phyloP scores from a whole-genome alignment of 1,140 invertebrate species.

The Hydropsyche tenuis region DNA sequence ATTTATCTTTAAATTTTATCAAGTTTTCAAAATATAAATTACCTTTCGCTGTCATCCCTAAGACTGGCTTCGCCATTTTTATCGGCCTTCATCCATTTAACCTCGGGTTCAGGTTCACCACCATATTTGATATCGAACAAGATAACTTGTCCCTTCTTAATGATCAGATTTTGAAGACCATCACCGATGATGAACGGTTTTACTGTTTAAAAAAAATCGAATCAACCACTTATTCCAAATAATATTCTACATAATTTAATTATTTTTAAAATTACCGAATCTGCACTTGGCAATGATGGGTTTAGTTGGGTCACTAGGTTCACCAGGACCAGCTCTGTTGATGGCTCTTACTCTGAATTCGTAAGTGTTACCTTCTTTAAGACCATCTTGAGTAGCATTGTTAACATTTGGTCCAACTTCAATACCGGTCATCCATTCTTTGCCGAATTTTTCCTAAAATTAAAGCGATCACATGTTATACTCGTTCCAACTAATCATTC shows the following conservation, averaged over 20 bases:
- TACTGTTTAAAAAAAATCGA: conserved; percentile 62
- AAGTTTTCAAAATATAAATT: conserved; percentile 37
- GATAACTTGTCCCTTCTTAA: conserved; percentile 93
- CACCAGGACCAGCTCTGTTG: conserved; percentile 94
- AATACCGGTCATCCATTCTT: conserved; percentile 85
- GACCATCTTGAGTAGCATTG: conserved; percentile 80
- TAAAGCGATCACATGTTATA: too few species aligned
- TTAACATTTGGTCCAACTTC: conserved; percentile 80
- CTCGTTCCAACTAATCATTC: too few species aligned
- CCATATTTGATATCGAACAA: conserved; percentile 93
- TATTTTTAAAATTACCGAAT: conserved; percentile 64
- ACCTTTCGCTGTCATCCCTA: conserved; percentile 62
- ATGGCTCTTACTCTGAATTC: conserved; percentile 96
- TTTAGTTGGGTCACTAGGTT: conserved; percentile 93
- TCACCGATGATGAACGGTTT: conserved; percentile 93
- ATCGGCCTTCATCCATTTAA: conserved; percentile 70
- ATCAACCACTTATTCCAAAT: conserved; percentile 19
- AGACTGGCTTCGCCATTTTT: conserved; percentile 74
- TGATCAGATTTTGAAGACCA: conserved; percentile 79
- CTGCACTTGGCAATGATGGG: conserved; percentile 94
- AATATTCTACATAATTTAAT: conserved; percentile 20
- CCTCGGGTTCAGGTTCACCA: conserved; percentile 92
- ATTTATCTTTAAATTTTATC: background rate
- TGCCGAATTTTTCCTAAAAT: conserved; percentile 82
- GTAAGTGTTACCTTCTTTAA: conserved; percentile 95